Evolutionary conservation across 2,888 invertebrate genomes (phyloP), one percentile per base, ranked within the genome.

Genomic region (Orchesella flavescens): DNA sequence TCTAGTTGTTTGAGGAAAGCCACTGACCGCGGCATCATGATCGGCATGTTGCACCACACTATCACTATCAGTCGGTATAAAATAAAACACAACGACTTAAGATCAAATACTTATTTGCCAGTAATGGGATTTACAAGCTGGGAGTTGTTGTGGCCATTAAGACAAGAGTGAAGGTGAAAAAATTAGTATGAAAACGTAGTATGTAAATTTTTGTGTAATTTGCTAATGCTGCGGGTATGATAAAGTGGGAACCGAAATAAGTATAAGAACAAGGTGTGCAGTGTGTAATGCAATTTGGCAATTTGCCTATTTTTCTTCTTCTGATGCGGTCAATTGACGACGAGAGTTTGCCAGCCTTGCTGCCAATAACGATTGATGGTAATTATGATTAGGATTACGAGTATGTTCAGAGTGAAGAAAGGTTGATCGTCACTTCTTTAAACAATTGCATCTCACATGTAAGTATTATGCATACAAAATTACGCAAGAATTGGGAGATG

Each of bases 201-300:
- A 34, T 34, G 34, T 34, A 34, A 34, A 34, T 34, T 34, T 34
- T 34, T 34, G 34, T 34, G 34, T 34, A 7, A 34, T 34, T 34
- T 34, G 34, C 34, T 34, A 34, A 34, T 34, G 34, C 34, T 4
- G 3, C 34, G 34, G 2, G 34, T 34, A 2, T 34, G 34, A 34
- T 2, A 34, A 34, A 34, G 34, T 34, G 34, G 34, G 34, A 4
- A 7, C 34, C 34, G 34, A 34, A 34, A 34, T 34, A 2, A 34
- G 34, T 4, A n/a, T n/a, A 34, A 34, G 34, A 69, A 69, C 46
- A 69, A 57, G 69, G 44, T 77, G 68, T 69, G 77, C 77, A 69
- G 55, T n/a, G n/a, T n/a, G n/a, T 21, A 63, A 23, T 69, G 77
- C 17, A 61, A 77, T 77, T 77, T 77, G 77, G 77, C 77, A 24